Conservation (phyloP, 2,797 vertebrate genomes). For the Columba guinea region DNA sequence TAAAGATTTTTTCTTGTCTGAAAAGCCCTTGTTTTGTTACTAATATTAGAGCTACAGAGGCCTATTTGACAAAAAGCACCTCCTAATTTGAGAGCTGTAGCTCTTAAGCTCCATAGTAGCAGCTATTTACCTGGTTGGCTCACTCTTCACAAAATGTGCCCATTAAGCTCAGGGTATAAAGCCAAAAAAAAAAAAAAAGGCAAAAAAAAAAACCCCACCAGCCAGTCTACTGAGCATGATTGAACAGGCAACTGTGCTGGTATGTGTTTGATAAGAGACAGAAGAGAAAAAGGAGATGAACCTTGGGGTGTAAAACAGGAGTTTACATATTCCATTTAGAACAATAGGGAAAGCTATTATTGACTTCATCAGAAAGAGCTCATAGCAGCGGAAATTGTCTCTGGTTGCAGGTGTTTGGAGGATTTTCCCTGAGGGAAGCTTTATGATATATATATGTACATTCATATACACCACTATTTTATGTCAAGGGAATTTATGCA, state of each 20-base stretch:
- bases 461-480: not conserved
- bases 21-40: conserved; percentile 72
- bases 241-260: conserved; percentile 38
- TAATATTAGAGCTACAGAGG: conserved; percentile 69
- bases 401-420: not conserved
- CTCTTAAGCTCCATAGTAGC: conserved; percentile 72
- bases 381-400: not conserved
- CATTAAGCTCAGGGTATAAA: conserved; percentile 62
- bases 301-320: not conserved
- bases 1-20: conserved; percentile 65
- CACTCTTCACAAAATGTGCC: conserved; percentile 70
- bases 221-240: conserved; percentile 39
- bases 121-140: conserved; percentile 72
- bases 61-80: conserved; percentile 72
- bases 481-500: conserved; percentile 9
- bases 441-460: not conserved
- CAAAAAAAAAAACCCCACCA: not conserved
- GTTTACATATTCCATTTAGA: not conserved
- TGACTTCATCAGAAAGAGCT: not conserved
- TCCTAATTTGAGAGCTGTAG: conserved; percentile 70
- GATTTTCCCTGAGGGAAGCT: not conserved
- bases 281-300: conserved; percentile 38
- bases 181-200: not conserved
- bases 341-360: not conserved
- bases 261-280: conserved; percentile 48